A percentile compares a stretch with the other conserved stretches of the same genome.
Evolutionary conservation across 2,797 vertebrate genomes (phyloP).

Genomic region (Podarcis siculus): DNA sequence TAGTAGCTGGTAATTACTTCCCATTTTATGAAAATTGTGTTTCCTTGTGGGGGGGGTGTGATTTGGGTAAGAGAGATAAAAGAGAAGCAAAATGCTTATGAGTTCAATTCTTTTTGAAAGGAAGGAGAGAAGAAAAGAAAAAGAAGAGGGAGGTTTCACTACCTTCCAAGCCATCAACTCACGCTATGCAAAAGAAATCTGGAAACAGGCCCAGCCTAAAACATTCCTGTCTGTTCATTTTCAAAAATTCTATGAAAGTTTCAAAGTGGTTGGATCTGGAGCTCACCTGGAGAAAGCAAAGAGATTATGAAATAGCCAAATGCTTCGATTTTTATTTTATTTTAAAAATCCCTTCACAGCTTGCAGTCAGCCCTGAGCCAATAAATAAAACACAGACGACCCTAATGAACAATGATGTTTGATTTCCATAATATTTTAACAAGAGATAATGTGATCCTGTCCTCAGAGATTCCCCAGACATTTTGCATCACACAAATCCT

Average conservation of each 20-base stretch:
- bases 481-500: neutral
- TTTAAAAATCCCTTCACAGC: neutral
- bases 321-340: constrained; percentile 38
- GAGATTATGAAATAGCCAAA: constrained; percentile 53
- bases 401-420: constrained; percentile 36
- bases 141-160: constrained; percentile 61
- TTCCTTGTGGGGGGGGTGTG: constrained; percentile 74
- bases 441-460: neutral
- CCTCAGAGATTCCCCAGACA: neutral
- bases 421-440: constrained; percentile 54
- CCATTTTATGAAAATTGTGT: constrained; percentile 76
- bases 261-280: constrained; percentile 45
- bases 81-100: constrained; percentile 62
- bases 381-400: constrained; percentile 51
- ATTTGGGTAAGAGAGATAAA: constrained; percentile 77
- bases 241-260: constrained; percentile 46
- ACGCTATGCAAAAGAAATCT: constrained; percentile 46
- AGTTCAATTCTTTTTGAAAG: constrained; percentile 58
- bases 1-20: constrained; percentile 71
- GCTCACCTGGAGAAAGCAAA: constrained; percentile 47
- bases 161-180: constrained; percentile 56
- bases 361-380: constrained; percentile 40
- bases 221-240: constrained; percentile 64
- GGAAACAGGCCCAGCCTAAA: constrained; percentile 61
- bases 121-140: constrained; percentile 43